phyloP scores from a whole-genome alignment of 2,797 vertebrate genomes.

The Sitta carolinensis region DNA sequence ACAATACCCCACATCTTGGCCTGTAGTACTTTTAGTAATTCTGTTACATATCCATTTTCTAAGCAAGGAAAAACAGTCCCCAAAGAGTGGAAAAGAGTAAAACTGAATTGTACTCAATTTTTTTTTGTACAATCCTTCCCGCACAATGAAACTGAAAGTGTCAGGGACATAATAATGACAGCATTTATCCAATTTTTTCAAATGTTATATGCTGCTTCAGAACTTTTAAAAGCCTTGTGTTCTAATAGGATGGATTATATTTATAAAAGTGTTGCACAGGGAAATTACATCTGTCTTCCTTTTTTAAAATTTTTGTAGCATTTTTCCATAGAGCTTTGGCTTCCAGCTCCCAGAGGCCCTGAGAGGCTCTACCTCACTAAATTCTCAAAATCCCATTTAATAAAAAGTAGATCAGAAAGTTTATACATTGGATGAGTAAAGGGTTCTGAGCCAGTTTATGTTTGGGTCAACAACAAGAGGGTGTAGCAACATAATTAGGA shows the following conservation, averaged over 20 bases:
- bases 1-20: not conserved
- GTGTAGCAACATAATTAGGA: not conserved
- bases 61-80: not conserved
- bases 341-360: not conserved
- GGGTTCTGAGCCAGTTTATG: not conserved
- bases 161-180: not conserved
- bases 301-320: not conserved
- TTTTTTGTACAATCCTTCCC: not conserved
- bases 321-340: not conserved
- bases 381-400: not conserved
- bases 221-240: not conserved
- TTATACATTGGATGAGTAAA: not conserved
- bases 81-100: not conserved
- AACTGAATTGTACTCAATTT: not conserved
- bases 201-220: not conserved
- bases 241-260: not conserved
- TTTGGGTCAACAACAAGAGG: not conserved
- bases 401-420: not conserved
- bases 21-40: not conserved
- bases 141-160: not conserved
- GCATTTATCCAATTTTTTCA: conserved; percentile 15
- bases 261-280: not conserved
- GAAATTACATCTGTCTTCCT: not conserved
- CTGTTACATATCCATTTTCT: not conserved
- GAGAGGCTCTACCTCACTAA: not conserved